phyloP scores from a whole-genome alignment of 2,888 invertebrate species.

The Chloroclystis v-ata region DNA sequence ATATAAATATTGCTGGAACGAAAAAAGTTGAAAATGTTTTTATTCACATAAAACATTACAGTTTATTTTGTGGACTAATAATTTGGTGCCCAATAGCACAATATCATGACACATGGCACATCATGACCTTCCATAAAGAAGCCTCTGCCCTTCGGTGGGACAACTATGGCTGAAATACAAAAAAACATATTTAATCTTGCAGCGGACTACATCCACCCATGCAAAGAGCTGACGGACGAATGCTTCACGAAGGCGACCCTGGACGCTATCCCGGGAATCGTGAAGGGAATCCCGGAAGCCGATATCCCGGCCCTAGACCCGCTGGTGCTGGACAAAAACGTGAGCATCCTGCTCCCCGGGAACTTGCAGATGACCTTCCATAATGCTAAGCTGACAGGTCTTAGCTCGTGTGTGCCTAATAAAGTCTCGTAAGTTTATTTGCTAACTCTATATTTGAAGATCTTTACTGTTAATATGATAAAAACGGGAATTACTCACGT shows the following conservation, averaged over 20 bases:
- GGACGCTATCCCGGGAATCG: slow-evolving; percentile 66
- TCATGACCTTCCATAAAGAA: too few species aligned
- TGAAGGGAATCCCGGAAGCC: slow-evolving; percentile 66
- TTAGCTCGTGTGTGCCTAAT: slow-evolving; percentile 62
- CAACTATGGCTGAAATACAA: too few species aligned
- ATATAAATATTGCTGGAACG: too few species aligned
- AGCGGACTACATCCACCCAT: slow-evolving; percentile 72
- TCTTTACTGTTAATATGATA: too few species aligned
- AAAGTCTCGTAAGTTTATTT: slow-evolving; percentile 72
- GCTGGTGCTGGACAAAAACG: slow-evolving; percentile 57
- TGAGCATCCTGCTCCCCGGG: slow-evolving; percentile 65
- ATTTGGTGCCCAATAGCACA: too few species aligned
- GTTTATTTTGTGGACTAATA: too few species aligned
- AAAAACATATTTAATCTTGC: slow-evolving; percentile 18
- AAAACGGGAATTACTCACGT: too few species aligned
- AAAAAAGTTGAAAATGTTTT: too few species aligned
- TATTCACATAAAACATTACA: too few species aligned
- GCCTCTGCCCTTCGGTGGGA: too few species aligned
- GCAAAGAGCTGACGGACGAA: slow-evolving; percentile 60
- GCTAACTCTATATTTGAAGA: neutral
- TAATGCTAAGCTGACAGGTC: slow-evolving; percentile 59
- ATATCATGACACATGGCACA: too few species aligned
- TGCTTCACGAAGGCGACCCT: slow-evolving; percentile 69
- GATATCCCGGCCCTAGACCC: slow-evolving; percentile 64
- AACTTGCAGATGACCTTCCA: slow-evolving; percentile 71